A percentile compares a stretch with the other conserved stretches of the same genome.
Conservation (phyloP, 1,140 invertebrate genomes). For the Episyrphus balteatus region DNA sequence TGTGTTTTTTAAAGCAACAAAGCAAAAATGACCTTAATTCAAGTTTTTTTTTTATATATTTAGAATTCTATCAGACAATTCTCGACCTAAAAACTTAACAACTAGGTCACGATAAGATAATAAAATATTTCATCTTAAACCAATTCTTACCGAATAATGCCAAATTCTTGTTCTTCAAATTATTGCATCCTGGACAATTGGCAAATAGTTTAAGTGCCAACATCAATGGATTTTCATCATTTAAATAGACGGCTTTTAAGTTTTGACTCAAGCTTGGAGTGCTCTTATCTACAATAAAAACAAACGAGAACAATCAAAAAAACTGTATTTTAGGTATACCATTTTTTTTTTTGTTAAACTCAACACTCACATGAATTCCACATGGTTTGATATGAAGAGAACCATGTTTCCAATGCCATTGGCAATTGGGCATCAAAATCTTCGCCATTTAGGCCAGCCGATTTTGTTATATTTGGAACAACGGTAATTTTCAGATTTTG, state of each 20-base stretch:
- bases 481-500: constrained; percentile 27
- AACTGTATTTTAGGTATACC: background rate
- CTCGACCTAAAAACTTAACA: too few species aligned
- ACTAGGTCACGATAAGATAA: too few species aligned
- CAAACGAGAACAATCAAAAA: background rate
- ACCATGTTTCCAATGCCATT: constrained; percentile 20
- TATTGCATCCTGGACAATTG: constrained; percentile 45
- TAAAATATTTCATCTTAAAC: background rate
- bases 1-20: too few species aligned
- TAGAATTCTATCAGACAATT: too few species aligned
- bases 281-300: constrained; percentile 41
- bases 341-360: too few species aligned
- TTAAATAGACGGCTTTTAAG: constrained; percentile 40
- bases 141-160: constrained; percentile 37
- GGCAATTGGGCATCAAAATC: constrained; percentile 25
- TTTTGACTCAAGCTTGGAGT: constrained; percentile 40
- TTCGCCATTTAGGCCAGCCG: constrained; percentile 26
- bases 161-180: constrained; percentile 45
- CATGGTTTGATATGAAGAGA: constrained; percentile 19
- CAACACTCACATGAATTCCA: constrained; percentile 22
- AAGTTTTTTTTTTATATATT: too few species aligned
- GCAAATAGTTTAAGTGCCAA: constrained; percentile 43
- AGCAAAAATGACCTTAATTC: too few species aligned
- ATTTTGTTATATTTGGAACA: constrained; percentile 26
- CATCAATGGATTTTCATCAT: constrained; percentile 43